phyloP scores from a whole-genome alignment of 2,888 invertebrate genomes.

The Ochropacha duplaris region DNA sequence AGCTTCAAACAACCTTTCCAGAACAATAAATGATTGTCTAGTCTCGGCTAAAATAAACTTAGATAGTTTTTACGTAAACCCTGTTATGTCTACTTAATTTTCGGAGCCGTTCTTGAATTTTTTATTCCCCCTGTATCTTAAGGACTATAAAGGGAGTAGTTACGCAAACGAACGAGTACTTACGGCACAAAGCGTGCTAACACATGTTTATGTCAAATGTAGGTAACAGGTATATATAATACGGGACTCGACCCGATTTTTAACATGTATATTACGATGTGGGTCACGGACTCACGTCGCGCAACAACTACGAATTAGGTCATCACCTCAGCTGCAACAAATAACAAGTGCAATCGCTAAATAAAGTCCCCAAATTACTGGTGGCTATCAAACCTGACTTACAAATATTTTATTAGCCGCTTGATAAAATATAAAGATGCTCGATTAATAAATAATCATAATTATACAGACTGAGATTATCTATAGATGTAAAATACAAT shows the following conservation, averaged over 20 bases:
- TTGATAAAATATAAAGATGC: background rate
- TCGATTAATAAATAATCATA: background rate
- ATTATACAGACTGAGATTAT: background rate
- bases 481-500: background rate
- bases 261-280: slow-evolving; percentile 48
- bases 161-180: slow-evolving; percentile 6
- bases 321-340: slow-evolving; percentile 29
- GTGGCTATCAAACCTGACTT: background rate
- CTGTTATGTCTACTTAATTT: background rate
- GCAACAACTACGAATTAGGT: slow-evolving; percentile 39
- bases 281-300: slow-evolving; percentile 48
- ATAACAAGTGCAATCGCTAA: slow-evolving; percentile 6
- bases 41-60: background rate
- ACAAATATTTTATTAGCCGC: background rate
- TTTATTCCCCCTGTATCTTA: slow-evolving; percentile 3
- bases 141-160: slow-evolving; percentile 6
- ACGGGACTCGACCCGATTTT: slow-evolving; percentile 43
- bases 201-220: slow-evolving; percentile 4
- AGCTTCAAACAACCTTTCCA: background rate
- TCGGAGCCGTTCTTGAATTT: slow-evolving; percentile 2
- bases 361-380: background rate
- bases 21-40: background rate
- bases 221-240: slow-evolving; percentile 24
- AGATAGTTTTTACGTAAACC: background rate
- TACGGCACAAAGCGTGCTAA: background rate